Conservation (phyloP, 2,113 vertebrate genomes). For the Cavia porcellus region DNA sequence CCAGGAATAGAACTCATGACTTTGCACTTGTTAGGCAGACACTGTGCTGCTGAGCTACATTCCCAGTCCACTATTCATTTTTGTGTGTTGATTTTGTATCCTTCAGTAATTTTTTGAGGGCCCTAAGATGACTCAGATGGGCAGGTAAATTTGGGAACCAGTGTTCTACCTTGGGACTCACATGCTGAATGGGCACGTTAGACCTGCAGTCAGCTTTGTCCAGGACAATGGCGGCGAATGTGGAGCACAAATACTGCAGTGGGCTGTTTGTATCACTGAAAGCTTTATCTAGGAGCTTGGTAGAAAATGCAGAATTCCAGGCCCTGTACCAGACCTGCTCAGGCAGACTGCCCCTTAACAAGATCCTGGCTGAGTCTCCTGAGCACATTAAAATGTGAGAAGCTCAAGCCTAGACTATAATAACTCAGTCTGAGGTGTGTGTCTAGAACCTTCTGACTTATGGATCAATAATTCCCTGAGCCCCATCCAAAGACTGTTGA, state of each 20-base stretch:
- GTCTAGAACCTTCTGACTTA: not conserved
- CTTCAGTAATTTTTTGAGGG: not conserved
- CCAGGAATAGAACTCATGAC: no score
- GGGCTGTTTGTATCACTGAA: not conserved
- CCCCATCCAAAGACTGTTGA: not conserved
- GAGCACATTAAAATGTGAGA: not conserved
- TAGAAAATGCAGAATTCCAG: not conserved
- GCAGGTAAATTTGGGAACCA: not conserved
- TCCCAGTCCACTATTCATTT: not conserved
- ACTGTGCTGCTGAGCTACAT: no score
- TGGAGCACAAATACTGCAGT: not conserved
- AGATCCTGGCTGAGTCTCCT: not conserved
- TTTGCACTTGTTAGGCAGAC: no score
- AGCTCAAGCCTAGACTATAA: not conserved
- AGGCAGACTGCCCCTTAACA: not conserved
- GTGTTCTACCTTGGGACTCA: not conserved
- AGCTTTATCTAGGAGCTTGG: not conserved
- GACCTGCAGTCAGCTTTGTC: not conserved
- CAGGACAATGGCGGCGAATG: not conserved
- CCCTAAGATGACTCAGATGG: not conserved
- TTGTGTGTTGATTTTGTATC: not conserved
- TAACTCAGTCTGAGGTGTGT: not conserved
- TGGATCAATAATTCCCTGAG: conserved; percentile 17
- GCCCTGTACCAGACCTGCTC: not conserved
- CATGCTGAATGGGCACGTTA: not conserved